A percentile compares a stretch with the other conserved stretches of the same genome.
These are phyloP conservation scores for Lasioglossum albipes DNA, from an alignment of 1,140 invertebrate genomes.

Conservation along the genomic window DNA sequence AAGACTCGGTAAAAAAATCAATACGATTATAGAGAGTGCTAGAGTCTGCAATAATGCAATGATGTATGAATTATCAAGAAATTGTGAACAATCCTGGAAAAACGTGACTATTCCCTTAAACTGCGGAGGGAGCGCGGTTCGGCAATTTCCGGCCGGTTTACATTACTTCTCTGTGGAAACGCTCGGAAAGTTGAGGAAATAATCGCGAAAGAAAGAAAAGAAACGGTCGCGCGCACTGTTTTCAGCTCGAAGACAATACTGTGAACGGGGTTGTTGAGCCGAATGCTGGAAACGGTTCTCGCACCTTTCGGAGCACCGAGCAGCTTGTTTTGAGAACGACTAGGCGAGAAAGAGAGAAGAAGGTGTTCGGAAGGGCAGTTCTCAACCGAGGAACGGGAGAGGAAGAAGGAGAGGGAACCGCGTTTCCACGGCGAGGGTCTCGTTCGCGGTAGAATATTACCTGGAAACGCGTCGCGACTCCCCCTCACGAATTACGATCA, in stretches of 20 bases:
- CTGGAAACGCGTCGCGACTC: conserved; percentile 61
- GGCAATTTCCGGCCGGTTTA: too few relatives aligned
- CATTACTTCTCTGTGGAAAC: not conserved
- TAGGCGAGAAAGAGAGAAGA: too few relatives aligned
- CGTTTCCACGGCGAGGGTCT: conserved; percentile 72
- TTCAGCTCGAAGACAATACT: not conserved
- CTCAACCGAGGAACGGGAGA: too few relatives aligned
- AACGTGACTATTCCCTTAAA: too few relatives aligned
- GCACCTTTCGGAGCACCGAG: not conserved
- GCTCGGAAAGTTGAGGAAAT: not conserved
- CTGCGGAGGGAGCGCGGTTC: too few relatives aligned
- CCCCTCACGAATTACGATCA: conserved; percentile 65
- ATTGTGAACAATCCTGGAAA: too few relatives aligned
- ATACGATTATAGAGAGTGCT: too few relatives aligned
- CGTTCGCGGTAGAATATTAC: conserved; percentile 66
- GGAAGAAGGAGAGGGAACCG: conserved; percentile 22
- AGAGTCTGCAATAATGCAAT: too few relatives aligned
- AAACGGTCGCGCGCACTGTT: not conserved
- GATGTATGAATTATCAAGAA: too few relatives aligned
- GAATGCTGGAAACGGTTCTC: not conserved
- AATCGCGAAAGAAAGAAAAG: not conserved
- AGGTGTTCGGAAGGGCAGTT: too few relatives aligned
- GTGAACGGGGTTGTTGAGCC: conserved; percentile 4
- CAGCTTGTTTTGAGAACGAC: not conserved
- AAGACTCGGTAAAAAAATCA: too few relatives aligned